Evolutionary conservation across 2,888 invertebrate species (phyloP), one percentile per base, ranked within the genome.

Genomic region (Aphrophora alni): DNA sequence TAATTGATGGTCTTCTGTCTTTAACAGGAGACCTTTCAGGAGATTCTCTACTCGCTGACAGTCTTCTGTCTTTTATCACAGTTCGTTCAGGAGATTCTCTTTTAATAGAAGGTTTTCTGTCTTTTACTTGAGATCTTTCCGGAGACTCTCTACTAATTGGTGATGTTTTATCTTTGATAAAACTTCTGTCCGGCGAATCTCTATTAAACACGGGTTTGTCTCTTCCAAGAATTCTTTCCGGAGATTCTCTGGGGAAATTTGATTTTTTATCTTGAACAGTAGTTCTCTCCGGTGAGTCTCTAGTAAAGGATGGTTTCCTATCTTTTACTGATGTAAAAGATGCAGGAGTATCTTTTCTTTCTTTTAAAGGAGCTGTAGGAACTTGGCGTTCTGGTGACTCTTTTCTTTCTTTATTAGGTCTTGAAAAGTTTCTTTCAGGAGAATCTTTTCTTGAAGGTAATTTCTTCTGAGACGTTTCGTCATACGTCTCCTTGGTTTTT

Each of bases 201-300:
- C 59, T 59, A 59, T 21, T 59, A 21, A 5, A 21, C n/a, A 21
- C n/a, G 21, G 59, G 59, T 8, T 21, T 59, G 21, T 59, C 59
- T 28, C 59, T 59, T 2, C 12, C 59, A 59, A 38, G 25, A 70
- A 68, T 44, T 59, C 77, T 51, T 38, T 70, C 75, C 24, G 72
- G 59, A 38, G 59, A 51, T 44, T 76, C 72, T 26, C 71, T 68
- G 17, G 75, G 21, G 25, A 68, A 27, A 5, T 76, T 71, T 17
- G 78, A 14, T 44, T 78, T 80, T 68, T 78, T 80, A 25, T 80
- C 80, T 38, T 77, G 71, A 14, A 51, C 76, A 8, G 78, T 71
- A 0, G 76, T 24, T 59, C 73, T 38, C 24, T 78, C 78, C n/a
- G 78, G 78, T 4, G 77, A 77, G n/a, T 77, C 77, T 38, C 77